phyloP scores from a whole-genome alignment of 2,888 invertebrate species.

The Plusia festucae region DNA sequence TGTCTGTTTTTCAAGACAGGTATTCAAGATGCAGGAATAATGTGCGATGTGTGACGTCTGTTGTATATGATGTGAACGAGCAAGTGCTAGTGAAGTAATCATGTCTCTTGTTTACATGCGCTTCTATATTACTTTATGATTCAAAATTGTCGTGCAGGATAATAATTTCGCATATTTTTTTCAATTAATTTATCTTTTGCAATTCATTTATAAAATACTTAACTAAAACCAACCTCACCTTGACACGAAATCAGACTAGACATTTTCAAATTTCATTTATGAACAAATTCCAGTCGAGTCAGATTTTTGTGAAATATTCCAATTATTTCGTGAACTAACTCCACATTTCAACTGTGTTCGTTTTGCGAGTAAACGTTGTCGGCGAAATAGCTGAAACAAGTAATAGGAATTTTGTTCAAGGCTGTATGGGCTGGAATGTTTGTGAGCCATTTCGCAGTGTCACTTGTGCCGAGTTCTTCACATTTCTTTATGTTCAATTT shows the following conservation, averaged over 20 bases:
- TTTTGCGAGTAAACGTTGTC: conserved; percentile 19
- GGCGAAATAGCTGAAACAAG: conserved; percentile 29
- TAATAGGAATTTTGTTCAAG: conserved; percentile 54
- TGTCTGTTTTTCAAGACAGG: conserved; percentile 72
- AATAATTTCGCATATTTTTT: background rate
- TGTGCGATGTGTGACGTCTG: conserved; percentile 61
- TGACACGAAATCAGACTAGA: conserved; percentile 1
- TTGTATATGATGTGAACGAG: conserved; percentile 58
- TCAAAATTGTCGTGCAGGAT: background rate
- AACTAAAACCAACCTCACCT: conserved; percentile 4
- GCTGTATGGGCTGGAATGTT: conserved; percentile 65
- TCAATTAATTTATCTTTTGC: too few relatives aligned
- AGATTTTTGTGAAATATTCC: conserved; percentile 1
- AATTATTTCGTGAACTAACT: conserved; percentile 14
- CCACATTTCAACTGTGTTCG: conserved; percentile 28
- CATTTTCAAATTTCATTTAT: conserved; percentile 7
- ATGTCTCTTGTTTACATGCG: conserved; percentile 15
- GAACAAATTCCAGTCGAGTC: background rate
- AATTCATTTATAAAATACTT: background rate
- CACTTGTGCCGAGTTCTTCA: conserved; percentile 56
- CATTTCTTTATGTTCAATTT: conserved; percentile 63
- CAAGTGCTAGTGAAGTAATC: conserved; percentile 41
- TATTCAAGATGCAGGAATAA: conserved; percentile 73
- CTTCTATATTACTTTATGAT: background rate
- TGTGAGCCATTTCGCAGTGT: conserved; percentile 61